Evolutionary conservation across 2,113 vertebrate species (phyloP), one percentile per base, ranked within the genome.

Genomic region (Lepisosteus osseus): DNA sequence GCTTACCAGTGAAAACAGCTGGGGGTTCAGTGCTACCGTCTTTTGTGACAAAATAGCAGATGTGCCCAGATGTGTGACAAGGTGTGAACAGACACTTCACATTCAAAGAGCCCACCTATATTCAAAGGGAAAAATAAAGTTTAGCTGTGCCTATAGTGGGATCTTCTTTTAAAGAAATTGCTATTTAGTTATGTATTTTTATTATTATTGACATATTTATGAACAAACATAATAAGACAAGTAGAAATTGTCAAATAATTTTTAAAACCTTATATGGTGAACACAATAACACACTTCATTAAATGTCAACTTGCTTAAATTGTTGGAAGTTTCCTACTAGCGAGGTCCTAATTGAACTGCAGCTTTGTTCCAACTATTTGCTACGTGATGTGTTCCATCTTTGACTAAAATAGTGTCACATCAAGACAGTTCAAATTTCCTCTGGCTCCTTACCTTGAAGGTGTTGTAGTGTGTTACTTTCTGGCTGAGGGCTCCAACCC

Each of bases 41-140:
- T 85, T 95, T 95, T 54, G 93, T 96, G 83, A 98, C 96, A 64
- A 92, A 96, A 83, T 99, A 99, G 84, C 97, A 99, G 88, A 98
- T 95, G 85, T 99, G 97, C 68, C 97, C 97, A 0, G 94, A 97
- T 0, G 97, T 99, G 89, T 99, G 97, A 80, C 97, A 99, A 0
- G 97, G 97, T 0, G 97, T 99, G 2, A 90, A 92, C 72, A 99
- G 90, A 80, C 97, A 99, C 87, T 96, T 97, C 67, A 99, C 87
- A 40, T 62, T 89, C 6, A 99, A 94, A 6, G 96, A 95, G 69
- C 97, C 97, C 81, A 99, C 86, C 97, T 99, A 76, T 61, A 74
- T 62, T 65, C 59, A 72, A 51, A n/a, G 70, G 83, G 51, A 57
- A 70, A 9, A 64, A 43, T 45, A 47, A 65, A 47, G 47, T 59